A percentile compares a stretch with the other conserved stretches of the same genome.
Conservation (phyloP, 2,113 vertebrate species). For the Eleginops maclovinus region DNA sequence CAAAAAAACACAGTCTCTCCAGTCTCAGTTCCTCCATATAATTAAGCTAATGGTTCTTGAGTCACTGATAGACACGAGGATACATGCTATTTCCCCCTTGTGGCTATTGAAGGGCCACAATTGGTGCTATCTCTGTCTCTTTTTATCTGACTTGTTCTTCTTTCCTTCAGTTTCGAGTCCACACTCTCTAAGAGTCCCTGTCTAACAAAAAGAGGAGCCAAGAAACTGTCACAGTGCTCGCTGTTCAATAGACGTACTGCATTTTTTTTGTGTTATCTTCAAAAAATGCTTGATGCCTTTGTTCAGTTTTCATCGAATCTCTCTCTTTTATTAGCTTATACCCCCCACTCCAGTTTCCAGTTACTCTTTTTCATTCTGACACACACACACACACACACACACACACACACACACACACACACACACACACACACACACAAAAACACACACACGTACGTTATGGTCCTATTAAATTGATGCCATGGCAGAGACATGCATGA, state of each 20-base stretch:
- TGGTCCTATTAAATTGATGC: constrained; percentile 59
- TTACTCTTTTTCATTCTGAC: constrained; percentile 2
- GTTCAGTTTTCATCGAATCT: constrained; percentile 33
- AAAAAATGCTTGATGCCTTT: constrained; percentile 45
- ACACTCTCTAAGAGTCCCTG: constrained; percentile 24
- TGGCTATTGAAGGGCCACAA: constrained; percentile 50
- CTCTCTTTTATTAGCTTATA: constrained; percentile 37
- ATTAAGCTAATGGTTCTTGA: constrained; percentile 77
- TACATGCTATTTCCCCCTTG: constrained; percentile 74
- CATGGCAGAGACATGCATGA: constrained; percentile 55
- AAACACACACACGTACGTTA: constrained; percentile 32
- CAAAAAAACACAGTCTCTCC: constrained; percentile 26
- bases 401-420: background rate
- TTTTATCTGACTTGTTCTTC: constrained; percentile 41
- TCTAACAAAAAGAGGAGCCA: constrained; percentile 20
- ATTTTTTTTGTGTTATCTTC: constrained; percentile 25
- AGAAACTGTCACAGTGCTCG: constrained; percentile 20
- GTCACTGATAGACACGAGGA: constrained; percentile 73
- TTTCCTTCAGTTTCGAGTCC: constrained; percentile 24
- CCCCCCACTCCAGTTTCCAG: constrained; percentile 7
- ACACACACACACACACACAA: constrained; percentile 2
- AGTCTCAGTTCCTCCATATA: constrained; percentile 65
- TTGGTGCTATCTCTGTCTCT: constrained; percentile 57
- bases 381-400: background rate
- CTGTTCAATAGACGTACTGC: constrained; percentile 32